Evolutionary conservation across 2,888 invertebrate genomes (phyloP).

Genomic region (Aromia moschata): DNA sequence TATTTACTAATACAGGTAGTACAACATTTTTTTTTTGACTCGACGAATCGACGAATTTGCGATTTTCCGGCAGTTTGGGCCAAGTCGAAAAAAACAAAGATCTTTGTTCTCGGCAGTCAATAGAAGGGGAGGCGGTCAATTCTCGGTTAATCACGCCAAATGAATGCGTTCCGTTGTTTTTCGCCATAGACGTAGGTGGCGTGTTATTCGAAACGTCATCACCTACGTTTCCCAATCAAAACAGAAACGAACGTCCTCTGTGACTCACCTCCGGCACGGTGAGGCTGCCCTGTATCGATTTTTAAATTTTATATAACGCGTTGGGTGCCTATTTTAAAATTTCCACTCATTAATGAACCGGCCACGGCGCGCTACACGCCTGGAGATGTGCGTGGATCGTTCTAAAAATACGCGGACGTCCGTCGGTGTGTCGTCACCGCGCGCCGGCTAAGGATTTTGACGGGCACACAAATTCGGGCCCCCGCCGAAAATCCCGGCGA

Average conservation of each 20-base stretch:
- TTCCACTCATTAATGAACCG: slow-evolving; percentile 19
- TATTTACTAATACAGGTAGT: too few relatives aligned
- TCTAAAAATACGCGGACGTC: slow-evolving; percentile 19
- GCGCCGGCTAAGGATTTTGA: slow-evolving; percentile 13
- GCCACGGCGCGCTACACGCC: slow-evolving; percentile 10
- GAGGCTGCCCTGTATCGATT: slow-evolving; percentile 12
- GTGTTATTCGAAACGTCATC: background rate
- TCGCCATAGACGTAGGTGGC: background rate
- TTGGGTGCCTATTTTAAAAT: slow-evolving; percentile 13
- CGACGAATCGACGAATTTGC: too few relatives aligned
- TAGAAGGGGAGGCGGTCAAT: too few relatives aligned
- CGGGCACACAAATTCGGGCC: slow-evolving; percentile 14
- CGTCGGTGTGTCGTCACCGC: slow-evolving; percentile 7
- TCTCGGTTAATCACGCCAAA: too few relatives aligned
- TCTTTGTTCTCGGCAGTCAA: too few relatives aligned
- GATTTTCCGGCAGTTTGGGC: too few relatives aligned
- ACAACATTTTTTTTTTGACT: too few relatives aligned
- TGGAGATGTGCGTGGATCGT: slow-evolving; percentile 1
- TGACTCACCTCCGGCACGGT: background rate
- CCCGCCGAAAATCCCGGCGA: slow-evolving; percentile 11
- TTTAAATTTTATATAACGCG: slow-evolving; percentile 13
- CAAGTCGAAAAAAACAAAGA: too few relatives aligned
- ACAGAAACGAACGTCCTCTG: background rate
- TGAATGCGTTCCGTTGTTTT: background rate
- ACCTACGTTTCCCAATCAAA: background rate